Conservation (phyloP, 2,797 vertebrate species). For the Erithacus rubecula region DNA sequence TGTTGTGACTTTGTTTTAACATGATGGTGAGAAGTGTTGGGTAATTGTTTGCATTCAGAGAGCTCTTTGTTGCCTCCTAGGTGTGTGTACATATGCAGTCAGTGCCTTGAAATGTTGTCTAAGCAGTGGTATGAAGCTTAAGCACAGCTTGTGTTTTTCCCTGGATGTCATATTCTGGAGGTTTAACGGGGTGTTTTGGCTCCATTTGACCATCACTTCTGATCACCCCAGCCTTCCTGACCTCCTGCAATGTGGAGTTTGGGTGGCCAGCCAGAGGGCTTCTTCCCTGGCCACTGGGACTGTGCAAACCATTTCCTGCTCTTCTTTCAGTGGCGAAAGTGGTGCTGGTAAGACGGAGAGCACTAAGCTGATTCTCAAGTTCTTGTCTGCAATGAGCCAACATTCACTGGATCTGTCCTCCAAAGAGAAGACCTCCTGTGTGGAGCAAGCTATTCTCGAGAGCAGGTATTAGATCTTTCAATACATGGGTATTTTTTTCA, state of each 20-base stretch:
- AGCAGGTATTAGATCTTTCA: constrained; percentile 85
- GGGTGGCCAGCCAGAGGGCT: background rate
- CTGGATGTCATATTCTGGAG: background rate
- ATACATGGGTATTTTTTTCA: background rate
- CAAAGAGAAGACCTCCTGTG: constrained; percentile 82
- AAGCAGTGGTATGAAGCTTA: background rate
- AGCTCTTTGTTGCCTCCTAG: background rate
- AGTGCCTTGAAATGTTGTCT: background rate
- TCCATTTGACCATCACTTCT: background rate
- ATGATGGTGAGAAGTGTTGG: background rate
- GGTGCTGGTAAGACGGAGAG: constrained; percentile 98
- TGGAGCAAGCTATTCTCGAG: constrained; percentile 93
- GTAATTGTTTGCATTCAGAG: background rate
- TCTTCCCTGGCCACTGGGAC: background rate
- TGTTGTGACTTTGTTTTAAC: background rate
- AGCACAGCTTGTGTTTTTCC: background rate
- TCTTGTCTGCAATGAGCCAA: constrained; percentile 93
- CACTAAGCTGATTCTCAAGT: constrained; percentile 95
- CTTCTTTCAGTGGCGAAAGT: constrained; percentile 90
- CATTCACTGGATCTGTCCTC: constrained; percentile 84
- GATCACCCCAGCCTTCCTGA: background rate
- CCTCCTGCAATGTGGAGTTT: background rate
- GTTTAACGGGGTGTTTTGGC: background rate
- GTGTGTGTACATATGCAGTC: background rate
- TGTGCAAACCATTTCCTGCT: background rate